phyloP scores from a whole-genome alignment of 2,888 invertebrate species.

The Lithodes maja region DNA sequence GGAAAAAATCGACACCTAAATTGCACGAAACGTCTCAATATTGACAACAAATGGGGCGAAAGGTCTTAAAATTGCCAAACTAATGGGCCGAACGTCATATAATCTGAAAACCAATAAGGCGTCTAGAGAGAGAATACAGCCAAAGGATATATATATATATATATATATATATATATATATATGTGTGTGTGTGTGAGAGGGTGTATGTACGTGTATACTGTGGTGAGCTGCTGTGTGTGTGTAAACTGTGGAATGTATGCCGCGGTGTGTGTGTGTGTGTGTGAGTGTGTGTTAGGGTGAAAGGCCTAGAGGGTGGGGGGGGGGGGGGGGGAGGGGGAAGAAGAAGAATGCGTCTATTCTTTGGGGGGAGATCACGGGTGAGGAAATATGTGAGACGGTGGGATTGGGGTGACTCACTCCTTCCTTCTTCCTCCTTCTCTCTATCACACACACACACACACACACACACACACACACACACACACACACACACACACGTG shows the following conservation, averaged over 20 bases:
- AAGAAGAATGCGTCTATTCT: no score
- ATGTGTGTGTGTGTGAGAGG: background rate
- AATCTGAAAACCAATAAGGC: no score
- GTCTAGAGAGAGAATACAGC: background rate
- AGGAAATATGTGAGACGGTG: background rate
- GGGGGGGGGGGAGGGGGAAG: no score
- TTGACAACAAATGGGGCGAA: no score
- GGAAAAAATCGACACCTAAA: no score
- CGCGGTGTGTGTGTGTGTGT: conserved; percentile 2
- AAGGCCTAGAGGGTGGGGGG: background rate
- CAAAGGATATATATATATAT: background rate
- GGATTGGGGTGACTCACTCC: background rate
- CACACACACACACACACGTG: background rate
- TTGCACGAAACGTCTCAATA: no score
- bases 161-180: conserved; percentile 13
- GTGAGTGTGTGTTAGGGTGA: background rate
- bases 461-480: background rate
- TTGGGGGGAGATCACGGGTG: background rate
- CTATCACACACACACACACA: background rate
- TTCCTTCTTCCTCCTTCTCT: background rate
- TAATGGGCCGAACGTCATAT: no score
- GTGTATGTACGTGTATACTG: background rate
- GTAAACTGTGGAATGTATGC: background rate
- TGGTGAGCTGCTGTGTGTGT: background rate
- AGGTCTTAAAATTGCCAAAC: no score